A percentile compares a stretch with the other conserved stretches of the same genome.
Evolutionary conservation across 2,113 vertebrate species (phyloP).

Genomic region (Campylorhamphus procurvoides): DNA sequence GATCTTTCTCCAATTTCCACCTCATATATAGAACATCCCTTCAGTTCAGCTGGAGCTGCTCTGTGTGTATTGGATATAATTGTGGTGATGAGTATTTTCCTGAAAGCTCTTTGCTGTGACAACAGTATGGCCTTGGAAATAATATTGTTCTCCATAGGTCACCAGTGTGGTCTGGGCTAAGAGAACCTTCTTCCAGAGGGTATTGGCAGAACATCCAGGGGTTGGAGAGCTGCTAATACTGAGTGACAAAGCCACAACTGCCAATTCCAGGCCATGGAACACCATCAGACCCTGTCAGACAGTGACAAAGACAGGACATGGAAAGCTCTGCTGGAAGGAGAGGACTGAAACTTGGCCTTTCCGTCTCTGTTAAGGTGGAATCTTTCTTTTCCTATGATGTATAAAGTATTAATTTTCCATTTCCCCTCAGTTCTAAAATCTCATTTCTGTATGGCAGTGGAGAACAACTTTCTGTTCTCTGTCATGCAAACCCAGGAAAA

Average conservation of each 20-base stretch:
- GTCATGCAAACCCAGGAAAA: neutral
- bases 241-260: neutral
- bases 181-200: neutral
- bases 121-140: neutral
- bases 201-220: neutral
- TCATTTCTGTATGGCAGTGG: neutral
- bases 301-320: neutral
- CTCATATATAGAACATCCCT: neutral
- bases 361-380: accelerated
- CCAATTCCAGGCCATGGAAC: neutral
- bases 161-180: neutral
- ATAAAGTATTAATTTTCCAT: neutral
- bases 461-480: neutral
- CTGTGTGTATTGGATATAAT: neutral
- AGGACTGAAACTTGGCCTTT: neutral
- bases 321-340: neutral
- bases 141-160: neutral
- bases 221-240: neutral
- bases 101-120: neutral
- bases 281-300: neutral
- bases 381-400: neutral
- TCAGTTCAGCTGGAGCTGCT: neutral
- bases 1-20: neutral
- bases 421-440: neutral
- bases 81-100: neutral